Percentiles rank a stretch among this genome's conserved stretches.
phyloP scores from a whole-genome alignment of 2,888 invertebrate species.

The Ennomos quercinarius region DNA sequence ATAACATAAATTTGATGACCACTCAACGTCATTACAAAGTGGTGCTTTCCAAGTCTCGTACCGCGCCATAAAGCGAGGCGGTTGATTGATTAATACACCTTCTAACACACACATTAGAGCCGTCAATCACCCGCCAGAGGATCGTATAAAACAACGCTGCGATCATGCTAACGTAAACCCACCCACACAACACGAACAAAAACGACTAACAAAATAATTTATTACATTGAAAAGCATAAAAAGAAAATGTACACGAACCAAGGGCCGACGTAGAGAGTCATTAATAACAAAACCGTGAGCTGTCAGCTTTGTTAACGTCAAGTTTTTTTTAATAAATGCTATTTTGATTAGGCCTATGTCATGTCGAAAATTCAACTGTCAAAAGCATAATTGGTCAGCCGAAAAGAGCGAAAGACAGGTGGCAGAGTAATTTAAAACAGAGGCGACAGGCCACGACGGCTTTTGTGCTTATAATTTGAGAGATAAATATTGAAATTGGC shows the following conservation, averaged over 20 bases:
- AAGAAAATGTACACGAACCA: constrained; percentile 59
- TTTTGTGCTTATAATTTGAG: constrained; percentile 35
- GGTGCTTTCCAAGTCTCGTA: constrained; percentile 60
- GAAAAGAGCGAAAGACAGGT: constrained; percentile 68
- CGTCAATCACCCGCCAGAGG: constrained; percentile 70
- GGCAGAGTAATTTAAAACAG: constrained; percentile 57
- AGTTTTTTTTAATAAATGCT: constrained; percentile 83
- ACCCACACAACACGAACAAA: constrained; percentile 65
- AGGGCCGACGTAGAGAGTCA: constrained; percentile 63
- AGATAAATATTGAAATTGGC: constrained; percentile 39
- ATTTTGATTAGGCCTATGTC: constrained; percentile 87
- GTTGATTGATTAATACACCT: constrained; percentile 77
- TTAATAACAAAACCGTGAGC: constrained; percentile 83
- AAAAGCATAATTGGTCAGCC: constrained; percentile 84
- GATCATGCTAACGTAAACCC: constrained; percentile 66
- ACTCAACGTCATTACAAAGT: constrained; percentile 59
- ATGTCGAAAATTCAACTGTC: constrained; percentile 86
- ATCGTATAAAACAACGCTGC: constrained; percentile 68
- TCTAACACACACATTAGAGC: constrained; percentile 71
- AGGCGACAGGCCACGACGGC: constrained; percentile 36
- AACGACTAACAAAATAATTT: constrained; percentile 72
- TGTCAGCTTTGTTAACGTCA: constrained; percentile 82
- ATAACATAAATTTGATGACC: constrained; percentile 60
- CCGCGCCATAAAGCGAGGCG: constrained; percentile 65
- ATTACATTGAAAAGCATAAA: constrained; percentile 72